phyloP scores from a whole-genome alignment of 1,140 invertebrate genomes.

The Drosophila grimshawi region DNA sequence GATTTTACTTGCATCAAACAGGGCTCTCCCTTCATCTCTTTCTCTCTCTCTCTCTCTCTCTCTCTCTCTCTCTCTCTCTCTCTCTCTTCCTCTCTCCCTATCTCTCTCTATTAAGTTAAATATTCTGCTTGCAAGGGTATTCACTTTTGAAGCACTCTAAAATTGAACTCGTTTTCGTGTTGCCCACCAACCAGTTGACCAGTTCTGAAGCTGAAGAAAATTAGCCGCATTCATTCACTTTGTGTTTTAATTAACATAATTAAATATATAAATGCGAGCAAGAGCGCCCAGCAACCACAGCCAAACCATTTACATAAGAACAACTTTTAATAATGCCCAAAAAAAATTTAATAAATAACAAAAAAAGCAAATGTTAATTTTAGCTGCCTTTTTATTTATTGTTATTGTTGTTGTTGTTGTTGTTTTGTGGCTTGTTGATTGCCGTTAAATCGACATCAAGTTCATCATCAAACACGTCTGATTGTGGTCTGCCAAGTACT shows the following conservation, averaged over 20 bases:
- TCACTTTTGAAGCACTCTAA: too few species aligned
- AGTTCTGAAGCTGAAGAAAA: conserved; percentile 24
- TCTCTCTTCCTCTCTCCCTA: too few species aligned
- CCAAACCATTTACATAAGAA: conserved; percentile 70
- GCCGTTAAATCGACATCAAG: conserved; percentile 67
- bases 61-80: too few species aligned
- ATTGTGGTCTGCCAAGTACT: conserved; percentile 3
- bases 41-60: too few species aligned
- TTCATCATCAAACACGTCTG: conserved; percentile 78
- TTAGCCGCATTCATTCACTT: conserved; percentile 38
- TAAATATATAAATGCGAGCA: conserved; percentile 78
- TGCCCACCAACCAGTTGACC: conserved; percentile 6
- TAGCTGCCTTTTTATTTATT: conserved; percentile 32
- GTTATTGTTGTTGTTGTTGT: background rate
- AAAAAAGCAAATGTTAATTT: conserved; percentile 20
- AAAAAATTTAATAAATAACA: background rate
- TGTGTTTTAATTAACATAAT: conserved; percentile 72
- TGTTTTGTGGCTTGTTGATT: conserved; percentile 25
- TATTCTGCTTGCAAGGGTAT: too few species aligned
- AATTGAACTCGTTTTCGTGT: too few species aligned
- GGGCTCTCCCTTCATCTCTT: too few species aligned
- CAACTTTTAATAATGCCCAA: conserved; percentile 71
- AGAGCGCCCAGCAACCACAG: conserved; percentile 31
- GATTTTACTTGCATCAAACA: too few species aligned
- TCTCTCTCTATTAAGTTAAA: too few species aligned